Conservation (phyloP, 2,113 vertebrate genomes). For the Pyxicephalus adspersus region DNA sequence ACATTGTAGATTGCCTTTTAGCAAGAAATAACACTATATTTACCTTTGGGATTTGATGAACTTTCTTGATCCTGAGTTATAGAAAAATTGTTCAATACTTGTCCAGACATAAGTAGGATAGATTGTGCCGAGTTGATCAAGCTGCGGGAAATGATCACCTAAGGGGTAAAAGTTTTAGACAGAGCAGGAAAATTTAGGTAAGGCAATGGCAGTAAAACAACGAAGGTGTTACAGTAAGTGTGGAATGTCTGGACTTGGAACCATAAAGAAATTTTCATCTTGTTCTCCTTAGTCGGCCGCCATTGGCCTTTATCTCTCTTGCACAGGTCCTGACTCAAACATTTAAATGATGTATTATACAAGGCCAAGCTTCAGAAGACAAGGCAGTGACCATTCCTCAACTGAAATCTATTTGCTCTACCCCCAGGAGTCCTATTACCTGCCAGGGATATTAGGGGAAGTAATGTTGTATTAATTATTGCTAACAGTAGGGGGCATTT, state of each 20-base stretch:
- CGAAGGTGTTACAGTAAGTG: not conserved
- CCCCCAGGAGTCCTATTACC: slow-evolving; percentile 30
- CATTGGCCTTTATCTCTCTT: slow-evolving; percentile 11
- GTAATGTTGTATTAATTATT: slow-evolving; percentile 46
- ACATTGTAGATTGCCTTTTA: no score
- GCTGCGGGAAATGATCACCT: no score
- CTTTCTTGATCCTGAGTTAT: no score
- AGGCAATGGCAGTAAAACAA: no score
- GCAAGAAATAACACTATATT: no score
- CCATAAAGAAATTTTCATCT: not conserved
- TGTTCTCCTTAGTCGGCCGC: slow-evolving; percentile 1
- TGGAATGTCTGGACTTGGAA: not conserved
- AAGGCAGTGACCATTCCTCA: slow-evolving; percentile 40
- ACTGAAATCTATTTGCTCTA: slow-evolving; percentile 5
- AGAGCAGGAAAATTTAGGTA: no score
- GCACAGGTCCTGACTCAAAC: slow-evolving; percentile 17
- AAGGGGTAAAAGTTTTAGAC: no score
- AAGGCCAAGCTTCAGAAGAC: not conserved
- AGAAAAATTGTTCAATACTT: no score
- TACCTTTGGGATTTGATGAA: no score
- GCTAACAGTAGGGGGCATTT: slow-evolving; percentile 49
- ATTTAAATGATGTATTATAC: slow-evolving; percentile 38
- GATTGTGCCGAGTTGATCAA: no score
- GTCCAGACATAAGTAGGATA: no score
- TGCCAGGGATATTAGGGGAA: slow-evolving; percentile 32